These are phyloP conservation scores for Sphaeridia pumilis DNA, from an alignment of 2,888 invertebrate genomes.

Conservation along the genomic window DNA sequence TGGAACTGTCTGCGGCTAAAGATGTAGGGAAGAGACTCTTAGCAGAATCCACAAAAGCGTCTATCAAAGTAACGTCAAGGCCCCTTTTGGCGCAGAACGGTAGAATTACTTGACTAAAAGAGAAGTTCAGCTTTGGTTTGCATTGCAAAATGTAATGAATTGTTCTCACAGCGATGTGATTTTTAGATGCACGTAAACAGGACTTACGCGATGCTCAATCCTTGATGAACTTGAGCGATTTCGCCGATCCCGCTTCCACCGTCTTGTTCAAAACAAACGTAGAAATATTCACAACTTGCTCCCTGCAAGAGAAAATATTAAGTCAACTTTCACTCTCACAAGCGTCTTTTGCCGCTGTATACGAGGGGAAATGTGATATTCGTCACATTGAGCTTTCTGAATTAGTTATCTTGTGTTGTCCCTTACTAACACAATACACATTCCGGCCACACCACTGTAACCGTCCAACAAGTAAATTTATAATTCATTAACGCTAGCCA, in stretches of 20 bases:
- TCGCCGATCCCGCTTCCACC: slow-evolving; percentile 45
- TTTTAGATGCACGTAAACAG: too few relatives aligned
- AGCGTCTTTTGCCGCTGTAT: too few relatives aligned
- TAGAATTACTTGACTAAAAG: slow-evolving; percentile 52
- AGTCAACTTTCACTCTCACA: too few relatives aligned
- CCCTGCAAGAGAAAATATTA: slow-evolving; percentile 34
- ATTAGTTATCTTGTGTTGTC: too few relatives aligned
- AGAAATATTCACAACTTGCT: slow-evolving; percentile 60
- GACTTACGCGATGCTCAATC: slow-evolving; percentile 53
- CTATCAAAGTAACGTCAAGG: slow-evolving; percentile 50
- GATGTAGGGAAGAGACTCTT: slow-evolving; percentile 51
- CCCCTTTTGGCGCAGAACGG: slow-evolving; percentile 55
- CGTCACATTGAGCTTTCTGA: too few relatives aligned
- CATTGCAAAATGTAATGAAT: too few relatives aligned
- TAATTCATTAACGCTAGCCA: too few relatives aligned
- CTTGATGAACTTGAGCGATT: slow-evolving; percentile 55
- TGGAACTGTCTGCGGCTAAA: slow-evolving; percentile 49
- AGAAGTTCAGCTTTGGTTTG: too few relatives aligned
- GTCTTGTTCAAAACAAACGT: slow-evolving; percentile 51
- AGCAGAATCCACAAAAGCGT: slow-evolving; percentile 53
- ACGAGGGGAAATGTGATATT: too few relatives aligned
- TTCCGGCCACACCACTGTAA: neutral
- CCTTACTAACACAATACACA: slow-evolving; percentile 2
- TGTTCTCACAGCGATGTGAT: too few relatives aligned
- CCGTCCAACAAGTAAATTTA: too few relatives aligned